phyloP scores from a whole-genome alignment of 2,797 vertebrate species.

The Lophotriccus pileatus region DNA sequence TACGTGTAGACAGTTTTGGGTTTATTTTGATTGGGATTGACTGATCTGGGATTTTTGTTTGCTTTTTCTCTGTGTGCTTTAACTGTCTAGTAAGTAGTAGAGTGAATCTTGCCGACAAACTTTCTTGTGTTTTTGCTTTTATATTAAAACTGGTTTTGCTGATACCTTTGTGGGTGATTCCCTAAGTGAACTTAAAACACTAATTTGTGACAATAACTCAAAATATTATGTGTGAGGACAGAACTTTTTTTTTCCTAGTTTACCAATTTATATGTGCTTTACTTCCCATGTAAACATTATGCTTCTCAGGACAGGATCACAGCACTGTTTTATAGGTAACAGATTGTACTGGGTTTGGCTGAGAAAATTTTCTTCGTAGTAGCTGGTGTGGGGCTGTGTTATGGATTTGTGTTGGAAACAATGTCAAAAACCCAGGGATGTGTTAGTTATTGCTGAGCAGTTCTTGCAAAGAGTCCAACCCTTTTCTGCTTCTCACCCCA shows the following conservation, averaged over 20 bases:
- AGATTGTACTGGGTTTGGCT: not conserved
- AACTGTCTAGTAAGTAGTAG: not conserved
- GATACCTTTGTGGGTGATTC: fast-evolving
- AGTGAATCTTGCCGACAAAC: not conserved
- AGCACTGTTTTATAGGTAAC: not conserved
- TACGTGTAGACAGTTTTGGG: not conserved
- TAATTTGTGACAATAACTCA: fast-evolving
- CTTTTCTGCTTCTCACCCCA: not conserved
- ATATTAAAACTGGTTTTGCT: not conserved
- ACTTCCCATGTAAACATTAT: not conserved
- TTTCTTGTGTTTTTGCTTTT: not conserved
- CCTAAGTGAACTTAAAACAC: not conserved
- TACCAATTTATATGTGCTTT: not conserved
- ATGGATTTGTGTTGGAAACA: not conserved
- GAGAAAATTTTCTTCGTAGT: not conserved
- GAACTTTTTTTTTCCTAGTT: not conserved
- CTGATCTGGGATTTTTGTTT: not conserved
- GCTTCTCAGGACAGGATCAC: not conserved
- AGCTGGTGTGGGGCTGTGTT: not conserved
- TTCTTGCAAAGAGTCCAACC: fast-evolving
- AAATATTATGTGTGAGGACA: not conserved
- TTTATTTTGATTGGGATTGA: not conserved
- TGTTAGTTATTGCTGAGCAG: not conserved
- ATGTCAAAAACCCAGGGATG: fast-evolving
- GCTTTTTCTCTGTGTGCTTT: not conserved